These are phyloP conservation scores for Lutjanus erythropterus DNA, from an alignment of 2,113 vertebrate genomes.

Conservation along the genomic window DNA sequence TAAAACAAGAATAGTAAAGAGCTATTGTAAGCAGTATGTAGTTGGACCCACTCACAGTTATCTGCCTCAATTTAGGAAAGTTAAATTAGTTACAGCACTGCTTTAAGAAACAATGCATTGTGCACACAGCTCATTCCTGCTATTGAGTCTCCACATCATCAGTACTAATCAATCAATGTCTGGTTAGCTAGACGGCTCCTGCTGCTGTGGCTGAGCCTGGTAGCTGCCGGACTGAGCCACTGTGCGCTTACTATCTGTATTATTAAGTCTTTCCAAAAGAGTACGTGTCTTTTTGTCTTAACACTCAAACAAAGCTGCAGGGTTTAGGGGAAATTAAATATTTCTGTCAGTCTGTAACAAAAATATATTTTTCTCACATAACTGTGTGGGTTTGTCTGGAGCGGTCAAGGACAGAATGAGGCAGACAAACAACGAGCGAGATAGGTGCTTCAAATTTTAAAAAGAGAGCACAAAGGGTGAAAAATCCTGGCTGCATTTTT, in stretches of 20 bases:
- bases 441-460: background rate
- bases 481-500: background rate
- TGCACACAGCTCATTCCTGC: background rate
- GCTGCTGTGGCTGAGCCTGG: background rate
- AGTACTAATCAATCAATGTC: background rate
- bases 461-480: background rate
- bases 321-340: background rate
- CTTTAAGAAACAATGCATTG: background rate
- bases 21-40: background rate
- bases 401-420: slow-evolving; percentile 1
- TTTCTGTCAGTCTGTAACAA: background rate
- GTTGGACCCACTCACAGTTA: background rate
- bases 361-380: background rate
- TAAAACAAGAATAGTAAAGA: background rate
- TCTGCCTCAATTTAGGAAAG: background rate
- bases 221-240: background rate
- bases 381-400: background rate
- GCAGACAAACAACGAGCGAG: background rate
- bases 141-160: background rate
- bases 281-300: background rate
- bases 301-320: background rate
- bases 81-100: background rate
- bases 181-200: slow-evolving; percentile 8
- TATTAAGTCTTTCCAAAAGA: background rate
- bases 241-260: background rate